Conservation (phyloP, 2,113 vertebrate species). For the Cyprinus carpio region DNA sequence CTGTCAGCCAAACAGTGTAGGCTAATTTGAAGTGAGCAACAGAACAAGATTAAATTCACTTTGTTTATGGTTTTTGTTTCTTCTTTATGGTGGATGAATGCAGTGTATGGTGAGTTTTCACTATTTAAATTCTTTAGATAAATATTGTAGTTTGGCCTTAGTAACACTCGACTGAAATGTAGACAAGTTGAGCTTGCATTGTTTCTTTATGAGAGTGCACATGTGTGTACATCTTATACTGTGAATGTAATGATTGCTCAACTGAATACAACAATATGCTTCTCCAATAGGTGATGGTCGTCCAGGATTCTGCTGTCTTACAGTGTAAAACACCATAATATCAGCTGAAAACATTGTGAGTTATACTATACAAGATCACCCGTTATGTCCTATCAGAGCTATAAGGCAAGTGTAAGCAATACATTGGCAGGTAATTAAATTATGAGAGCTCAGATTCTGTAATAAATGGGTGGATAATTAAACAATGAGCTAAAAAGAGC, state of each 20-base stretch:
- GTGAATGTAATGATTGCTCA: no score
- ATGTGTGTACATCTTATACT: background rate
- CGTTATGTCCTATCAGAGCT: background rate
- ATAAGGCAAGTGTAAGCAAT: slow-evolving; percentile 24
- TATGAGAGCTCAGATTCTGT: slow-evolving; percentile 41
- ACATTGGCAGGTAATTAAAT: background rate
- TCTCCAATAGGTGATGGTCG: background rate
- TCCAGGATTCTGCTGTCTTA: background rate
- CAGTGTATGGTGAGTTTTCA: no score
- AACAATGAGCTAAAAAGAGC: no score
- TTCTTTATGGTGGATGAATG: no score
- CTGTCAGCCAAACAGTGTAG: no score
- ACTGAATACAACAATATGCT: background rate
- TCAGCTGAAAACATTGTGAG: rapidly evolving
- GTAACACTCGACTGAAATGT: background rate
- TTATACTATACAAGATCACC: rapidly evolving
- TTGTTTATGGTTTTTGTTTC: no score
- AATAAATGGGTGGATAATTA: no score
- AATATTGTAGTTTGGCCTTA: no score
- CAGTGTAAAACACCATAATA: rapidly evolving
- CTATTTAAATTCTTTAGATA: no score
- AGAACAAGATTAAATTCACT: no score
- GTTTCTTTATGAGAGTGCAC: background rate
- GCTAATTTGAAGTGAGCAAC: no score
- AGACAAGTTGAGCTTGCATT: background rate